A percentile compares a stretch with the other conserved stretches of the same genome.
These are phyloP conservation scores for Wasmannia auropunctata DNA, from an alignment of 1,140 invertebrate genomes.

Conservation along the genomic window DNA sequence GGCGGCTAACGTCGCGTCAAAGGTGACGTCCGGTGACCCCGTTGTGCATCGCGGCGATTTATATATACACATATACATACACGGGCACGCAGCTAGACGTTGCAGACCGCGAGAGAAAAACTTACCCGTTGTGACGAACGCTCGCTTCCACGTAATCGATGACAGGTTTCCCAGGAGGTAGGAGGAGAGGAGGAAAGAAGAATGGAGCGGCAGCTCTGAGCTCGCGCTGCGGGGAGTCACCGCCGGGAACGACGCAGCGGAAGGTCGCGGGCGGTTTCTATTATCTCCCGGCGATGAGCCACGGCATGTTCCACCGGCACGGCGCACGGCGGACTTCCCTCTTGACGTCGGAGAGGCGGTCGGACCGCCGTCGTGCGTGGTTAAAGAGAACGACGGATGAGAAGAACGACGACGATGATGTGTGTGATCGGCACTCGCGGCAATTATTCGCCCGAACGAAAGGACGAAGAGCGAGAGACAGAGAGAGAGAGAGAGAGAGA, in stretches of 20 bases:
- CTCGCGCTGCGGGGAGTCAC: neutral
- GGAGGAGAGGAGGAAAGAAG: neutral
- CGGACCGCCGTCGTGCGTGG: slow-evolving; percentile 28
- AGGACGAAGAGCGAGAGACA: slow-evolving; percentile 4
- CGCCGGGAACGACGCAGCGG: neutral
- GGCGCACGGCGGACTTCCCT: neutral
- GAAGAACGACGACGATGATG: neutral
- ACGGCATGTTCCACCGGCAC: slow-evolving; percentile 65
- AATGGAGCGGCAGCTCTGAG: no score
- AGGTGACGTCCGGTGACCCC: slow-evolving; percentile 38
- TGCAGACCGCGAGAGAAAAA: neutral
- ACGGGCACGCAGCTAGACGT: no score
- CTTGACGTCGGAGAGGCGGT: neutral
- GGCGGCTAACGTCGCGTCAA: slow-evolving; percentile 26
- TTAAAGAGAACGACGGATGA: slow-evolving; percentile 10
- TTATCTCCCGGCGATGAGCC: slow-evolving; percentile 56
- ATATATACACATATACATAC: no score
- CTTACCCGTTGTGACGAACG: slow-evolving; percentile 47
- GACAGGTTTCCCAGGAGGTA: slow-evolving; percentile 8
- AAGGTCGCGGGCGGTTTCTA: neutral
- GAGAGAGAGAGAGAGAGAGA: slow-evolving; percentile 42
- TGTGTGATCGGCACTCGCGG: slow-evolving; percentile 53
- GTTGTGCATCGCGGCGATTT: slow-evolving; percentile 1
- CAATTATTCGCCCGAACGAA: slow-evolving; percentile 20
- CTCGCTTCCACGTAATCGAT: slow-evolving; percentile 4